phyloP scores from a whole-genome alignment of 2,888 invertebrate species.

The Crioceris asparagi region DNA sequence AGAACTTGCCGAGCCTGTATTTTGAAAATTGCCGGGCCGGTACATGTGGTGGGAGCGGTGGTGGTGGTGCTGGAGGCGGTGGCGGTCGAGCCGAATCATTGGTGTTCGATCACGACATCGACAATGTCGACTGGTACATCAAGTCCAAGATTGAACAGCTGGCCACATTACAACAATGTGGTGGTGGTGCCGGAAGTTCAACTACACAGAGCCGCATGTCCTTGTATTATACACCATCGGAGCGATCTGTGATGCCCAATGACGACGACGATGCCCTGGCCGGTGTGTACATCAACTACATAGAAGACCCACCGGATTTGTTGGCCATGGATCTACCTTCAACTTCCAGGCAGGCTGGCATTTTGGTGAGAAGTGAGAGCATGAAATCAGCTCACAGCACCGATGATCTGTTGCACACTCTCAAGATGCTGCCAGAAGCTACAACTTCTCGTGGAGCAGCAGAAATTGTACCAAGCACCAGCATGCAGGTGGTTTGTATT shows the following conservation, averaged over 20 bases:
- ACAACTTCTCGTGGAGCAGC: no score
- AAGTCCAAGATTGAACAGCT: constrained; percentile 55
- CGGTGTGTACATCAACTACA: constrained; percentile 58
- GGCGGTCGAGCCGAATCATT: constrained; percentile 66
- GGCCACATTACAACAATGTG: constrained; percentile 44
- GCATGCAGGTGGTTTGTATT: no score
- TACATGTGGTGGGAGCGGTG: no score
- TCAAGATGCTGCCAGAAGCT: no score
- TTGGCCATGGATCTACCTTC: constrained; percentile 28
- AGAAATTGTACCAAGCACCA: no score
- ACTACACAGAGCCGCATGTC: constrained; percentile 54
- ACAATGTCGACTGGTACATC: constrained; percentile 56
- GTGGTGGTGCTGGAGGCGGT: no score
- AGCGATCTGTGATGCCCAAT: constrained; percentile 45
- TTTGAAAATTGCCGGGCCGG: constrained; percentile 89
- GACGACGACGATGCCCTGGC: constrained; percentile 42
- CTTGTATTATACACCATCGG: constrained; percentile 75
- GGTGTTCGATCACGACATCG: constrained; percentile 55
- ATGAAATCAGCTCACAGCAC: constrained; percentile 37
- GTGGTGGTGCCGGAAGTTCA: no score
- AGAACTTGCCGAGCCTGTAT: constrained; percentile 82
- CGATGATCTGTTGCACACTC: constrained; percentile 22
- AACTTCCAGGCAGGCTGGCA: constrained; percentile 30
- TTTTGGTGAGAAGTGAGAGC: constrained; percentile 15
- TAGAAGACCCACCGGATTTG: constrained; percentile 37